Evolutionary conservation across 2,888 invertebrate species (phyloP), one percentile per base, ranked within the genome.

Genomic region (Amitus sp.): DNA sequence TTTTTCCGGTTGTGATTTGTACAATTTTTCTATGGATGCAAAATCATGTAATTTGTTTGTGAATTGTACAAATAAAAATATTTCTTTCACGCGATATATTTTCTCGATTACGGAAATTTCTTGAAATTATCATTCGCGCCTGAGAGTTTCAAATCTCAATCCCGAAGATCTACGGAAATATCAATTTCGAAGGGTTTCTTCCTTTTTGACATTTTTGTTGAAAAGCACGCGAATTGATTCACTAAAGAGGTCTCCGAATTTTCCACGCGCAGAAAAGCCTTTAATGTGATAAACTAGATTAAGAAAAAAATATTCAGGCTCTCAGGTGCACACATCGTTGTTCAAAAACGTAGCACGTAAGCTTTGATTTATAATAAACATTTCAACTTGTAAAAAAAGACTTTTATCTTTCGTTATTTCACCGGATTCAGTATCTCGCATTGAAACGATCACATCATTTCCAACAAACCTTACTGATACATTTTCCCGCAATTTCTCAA

Each of bases 331-430:
- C 72, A 62, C 71, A 77, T 71, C 77, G 76, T 79, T 79, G 76
- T 70, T 71, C 71, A 69, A 72, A 66, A 62, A 69, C 65, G 63
- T 77, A 73, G 73, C 67, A 67, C 75, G 74, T 79, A 79, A 80
- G 78, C 71, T 78, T 79, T 77, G 72, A 72, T 81, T 78, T 79
- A 76, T 77, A 80, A 80, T 79, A 80, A 80, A 80, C 72, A 74
- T 78, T 79, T 73, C 73, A 75, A 78, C 75, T 78, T 80, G 75
- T 76, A 74, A 47, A 13, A 47, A 23, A 23, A 39, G 42, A 30
- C 13, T 10, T 58, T 57, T 47, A 27, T 46, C 28, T 27, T 18
- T 2, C 10, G 23, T 46, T 46, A 6, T 9, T 28, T 28, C 9
- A 28, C 9, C 10, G 28, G 28, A 28, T 28, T 7, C 28, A 28